phyloP scores from a whole-genome alignment of 2,113 vertebrate genomes.

The Gymnorhina tibicen region DNA sequence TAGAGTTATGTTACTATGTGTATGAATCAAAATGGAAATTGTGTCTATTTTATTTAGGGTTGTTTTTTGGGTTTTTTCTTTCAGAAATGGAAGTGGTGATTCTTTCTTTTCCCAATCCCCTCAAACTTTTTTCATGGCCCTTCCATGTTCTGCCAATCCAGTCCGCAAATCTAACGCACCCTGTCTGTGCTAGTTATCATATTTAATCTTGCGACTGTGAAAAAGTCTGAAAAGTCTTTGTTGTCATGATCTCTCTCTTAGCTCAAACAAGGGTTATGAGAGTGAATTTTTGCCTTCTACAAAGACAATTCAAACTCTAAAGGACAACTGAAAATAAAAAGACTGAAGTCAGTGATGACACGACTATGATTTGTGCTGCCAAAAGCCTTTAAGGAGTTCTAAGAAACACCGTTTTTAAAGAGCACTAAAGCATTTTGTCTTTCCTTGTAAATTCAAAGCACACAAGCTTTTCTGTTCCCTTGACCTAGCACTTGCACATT shows the following conservation, averaged over 20 bases:
- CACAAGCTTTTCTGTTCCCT: background rate
- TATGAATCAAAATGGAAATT: background rate
- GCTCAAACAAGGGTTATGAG: background rate
- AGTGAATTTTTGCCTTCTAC: background rate
- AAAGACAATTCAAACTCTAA: conserved; percentile 11
- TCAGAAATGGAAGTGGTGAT: background rate
- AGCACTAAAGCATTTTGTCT: conserved; percentile 33
- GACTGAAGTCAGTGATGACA: background rate
- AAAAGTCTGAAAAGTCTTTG: background rate
- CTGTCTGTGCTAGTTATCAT: background rate
- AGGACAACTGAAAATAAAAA: background rate
- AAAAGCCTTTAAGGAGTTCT: conserved; percentile 15
- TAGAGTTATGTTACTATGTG: background rate
- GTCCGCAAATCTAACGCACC: background rate
- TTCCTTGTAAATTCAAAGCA: conserved; percentile 20
- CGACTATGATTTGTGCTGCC: background rate
- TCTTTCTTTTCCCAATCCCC: background rate
- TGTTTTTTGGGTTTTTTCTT: background rate
- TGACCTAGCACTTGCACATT: background rate
- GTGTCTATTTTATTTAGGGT: background rate
- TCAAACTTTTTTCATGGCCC: background rate
- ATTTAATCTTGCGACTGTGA: background rate
- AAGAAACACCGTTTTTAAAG: conserved; percentile 31
- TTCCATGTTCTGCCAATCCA: background rate
- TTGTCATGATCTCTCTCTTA: background rate